These are phyloP conservation scores for Toxotes chatareus DNA, from an alignment of 2,113 vertebrate genomes.

Conservation along the genomic window DNA sequence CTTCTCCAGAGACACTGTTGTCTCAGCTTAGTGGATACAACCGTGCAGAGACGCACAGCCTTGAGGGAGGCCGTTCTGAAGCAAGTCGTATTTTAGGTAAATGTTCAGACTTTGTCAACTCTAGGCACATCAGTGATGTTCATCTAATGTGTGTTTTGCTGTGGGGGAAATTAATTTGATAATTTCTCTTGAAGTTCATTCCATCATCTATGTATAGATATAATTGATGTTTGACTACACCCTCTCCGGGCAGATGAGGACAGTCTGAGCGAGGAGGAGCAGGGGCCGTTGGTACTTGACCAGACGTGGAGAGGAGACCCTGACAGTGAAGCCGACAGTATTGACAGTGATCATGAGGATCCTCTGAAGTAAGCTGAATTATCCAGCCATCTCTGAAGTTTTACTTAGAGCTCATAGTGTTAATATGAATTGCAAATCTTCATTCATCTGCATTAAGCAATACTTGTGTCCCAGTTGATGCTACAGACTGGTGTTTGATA, in stretches of 20 bases:
- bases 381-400: not conserved
- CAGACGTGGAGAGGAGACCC: constrained; percentile 98
- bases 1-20: constrained; percentile 88
- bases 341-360: constrained; percentile 98
- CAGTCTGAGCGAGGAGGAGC: constrained; percentile 95
- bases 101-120: not conserved
- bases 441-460: too few species aligned
- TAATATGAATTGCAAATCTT: too few species aligned
- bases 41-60: constrained; percentile 83
- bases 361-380: constrained; percentile 89
- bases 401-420: not conserved
- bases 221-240: not conserved
- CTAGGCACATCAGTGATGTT: too few species aligned
- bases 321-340: constrained; percentile 96
- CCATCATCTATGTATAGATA: too few species aligned
- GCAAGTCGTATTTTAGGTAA: constrained; percentile 91
- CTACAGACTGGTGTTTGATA: too few species aligned
- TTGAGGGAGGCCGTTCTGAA: constrained; percentile 88
- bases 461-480: too few species aligned
- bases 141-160: not conserved
- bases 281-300: constrained; percentile 91
- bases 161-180: not conserved
- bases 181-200: not conserved
- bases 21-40: constrained; percentile 94
- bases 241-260: constrained; percentile 88